A percentile compares a stretch with the other conserved stretches of the same genome.
Evolutionary conservation across 2,113 vertebrate species (phyloP).

Genomic region (Daubentonia madagascariensis): DNA sequence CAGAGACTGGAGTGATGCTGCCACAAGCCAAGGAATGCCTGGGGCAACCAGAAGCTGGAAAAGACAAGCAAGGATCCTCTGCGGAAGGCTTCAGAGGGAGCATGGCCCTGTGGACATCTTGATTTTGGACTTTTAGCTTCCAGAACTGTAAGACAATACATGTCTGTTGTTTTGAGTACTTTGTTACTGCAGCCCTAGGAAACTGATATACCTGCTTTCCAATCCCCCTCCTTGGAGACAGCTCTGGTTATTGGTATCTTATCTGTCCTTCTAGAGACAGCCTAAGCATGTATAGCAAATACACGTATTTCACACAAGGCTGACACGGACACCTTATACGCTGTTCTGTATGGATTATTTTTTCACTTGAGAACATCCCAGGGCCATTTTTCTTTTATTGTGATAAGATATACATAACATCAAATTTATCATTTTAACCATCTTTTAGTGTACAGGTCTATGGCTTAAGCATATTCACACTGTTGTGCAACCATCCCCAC

Average conservation of each 20-base stretch:
- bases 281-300: neutral
- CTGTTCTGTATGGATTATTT: neutral
- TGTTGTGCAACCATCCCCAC: no score
- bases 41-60: neutral
- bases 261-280: neutral
- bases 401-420: neutral
- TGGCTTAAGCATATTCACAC: neutral
- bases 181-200: neutral
- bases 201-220: neutral
- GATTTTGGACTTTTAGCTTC: neutral
- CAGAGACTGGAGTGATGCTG: neutral
- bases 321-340: neutral
- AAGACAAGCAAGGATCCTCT: neutral
- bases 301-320: neutral
- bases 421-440: neutral
- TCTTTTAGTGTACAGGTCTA: neutral
- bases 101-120: accelerated
- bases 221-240: neutral
- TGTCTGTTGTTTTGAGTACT: neutral
- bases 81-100: neutral
- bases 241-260: neutral
- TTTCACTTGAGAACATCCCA: neutral
- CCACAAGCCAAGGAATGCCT: neutral
- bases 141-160: neutral
- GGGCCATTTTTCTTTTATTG: neutral